phyloP scores from a whole-genome alignment of 2,797 vertebrate species.

The Eutrigla gurnardus region DNA sequence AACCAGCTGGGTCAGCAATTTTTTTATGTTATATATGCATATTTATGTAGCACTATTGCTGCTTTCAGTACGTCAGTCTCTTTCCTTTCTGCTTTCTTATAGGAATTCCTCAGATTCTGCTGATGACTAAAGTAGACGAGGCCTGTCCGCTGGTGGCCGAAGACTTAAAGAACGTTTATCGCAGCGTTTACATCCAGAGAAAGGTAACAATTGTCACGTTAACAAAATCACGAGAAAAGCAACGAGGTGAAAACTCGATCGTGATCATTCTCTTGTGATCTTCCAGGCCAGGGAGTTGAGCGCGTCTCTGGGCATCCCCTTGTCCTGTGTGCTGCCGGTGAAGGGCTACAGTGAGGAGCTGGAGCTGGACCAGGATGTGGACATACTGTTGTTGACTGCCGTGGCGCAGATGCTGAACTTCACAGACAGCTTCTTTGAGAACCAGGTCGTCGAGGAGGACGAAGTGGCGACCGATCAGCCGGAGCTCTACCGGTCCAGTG shows the following conservation, averaged over 20 bases:
- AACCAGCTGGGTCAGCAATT: constrained; percentile 71
- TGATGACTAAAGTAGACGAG: constrained; percentile 80
- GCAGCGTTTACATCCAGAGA: constrained; percentile 69
- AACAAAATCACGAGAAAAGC: background rate
- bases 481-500: constrained; percentile 42
- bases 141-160: constrained; percentile 73
- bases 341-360: constrained; percentile 83
- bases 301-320: constrained; percentile 78
- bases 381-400: constrained; percentile 79
- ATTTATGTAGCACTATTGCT: background rate
- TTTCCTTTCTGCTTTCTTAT: constrained; percentile 3
- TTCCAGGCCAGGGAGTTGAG: constrained; percentile 80
- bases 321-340: constrained; percentile 82
- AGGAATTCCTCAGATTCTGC: constrained; percentile 76
- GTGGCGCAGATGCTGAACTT: constrained; percentile 79
- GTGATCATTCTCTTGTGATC: constrained; percentile 6
- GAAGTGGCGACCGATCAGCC: background rate
- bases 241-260: too few relatives aligned
- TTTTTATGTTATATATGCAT: background rate
- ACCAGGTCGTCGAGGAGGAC: constrained; percentile 33
- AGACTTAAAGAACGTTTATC: constrained; percentile 72
- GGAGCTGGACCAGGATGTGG: constrained; percentile 74
- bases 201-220: constrained; percentile 57
- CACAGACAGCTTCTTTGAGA: constrained; percentile 80
- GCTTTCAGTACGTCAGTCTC: background rate